Base-by-base conservation (phyloP, 2,113 vertebrate genomes). In the Pomatostomus ruficeps region DNA sequence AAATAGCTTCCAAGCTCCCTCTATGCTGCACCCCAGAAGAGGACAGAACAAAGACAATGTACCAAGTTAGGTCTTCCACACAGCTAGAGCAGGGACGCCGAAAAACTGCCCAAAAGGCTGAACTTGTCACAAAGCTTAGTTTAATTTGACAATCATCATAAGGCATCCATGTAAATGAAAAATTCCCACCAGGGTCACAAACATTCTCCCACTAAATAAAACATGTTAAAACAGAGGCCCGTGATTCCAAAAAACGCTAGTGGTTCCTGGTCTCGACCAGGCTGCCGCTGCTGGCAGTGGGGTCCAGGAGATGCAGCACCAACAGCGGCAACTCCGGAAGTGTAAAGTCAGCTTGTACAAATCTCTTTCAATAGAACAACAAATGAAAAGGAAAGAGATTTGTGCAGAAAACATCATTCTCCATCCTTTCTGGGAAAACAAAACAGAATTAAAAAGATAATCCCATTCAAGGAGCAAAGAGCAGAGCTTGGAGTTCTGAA, bases 81-180 rank as follows among this genome's bases (percentile, higher is more conserved):
- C 38, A 75, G 18, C 81, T 28, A 17, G 4, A 70, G 67, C 78
- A 72, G 38, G 43, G 59, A 75, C 29, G 0, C 76, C 12, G 14
- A 93, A 89, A 82, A 93, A 94, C 58, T 33, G 77, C 54, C 66
- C 81, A 36, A 31, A 83, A 95, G 31, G 63, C 81, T 85, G 26
- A 38, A 73, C 14, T 91, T 89, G 94, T 95, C 96, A 89, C 95
- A 95, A 95, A 95, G 90, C 80, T 92, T 81, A 88, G 84, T 97
- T 97, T 96, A 97, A 96, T 96, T 91, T 89, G 95, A 97, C 93
- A 94, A 62, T 94, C 94, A 95, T 93, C 93, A 55, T 97, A 97
- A 97, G 97, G 97, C 97, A 97, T 96, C 79, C 85, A 93, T 82
- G 94, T 96, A 91, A 92, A 92, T 97, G 95, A 96, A 94, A 94